phyloP scores from a whole-genome alignment of 1,140 invertebrate genomes.

The Aphelenchoides besseyi region DNA sequence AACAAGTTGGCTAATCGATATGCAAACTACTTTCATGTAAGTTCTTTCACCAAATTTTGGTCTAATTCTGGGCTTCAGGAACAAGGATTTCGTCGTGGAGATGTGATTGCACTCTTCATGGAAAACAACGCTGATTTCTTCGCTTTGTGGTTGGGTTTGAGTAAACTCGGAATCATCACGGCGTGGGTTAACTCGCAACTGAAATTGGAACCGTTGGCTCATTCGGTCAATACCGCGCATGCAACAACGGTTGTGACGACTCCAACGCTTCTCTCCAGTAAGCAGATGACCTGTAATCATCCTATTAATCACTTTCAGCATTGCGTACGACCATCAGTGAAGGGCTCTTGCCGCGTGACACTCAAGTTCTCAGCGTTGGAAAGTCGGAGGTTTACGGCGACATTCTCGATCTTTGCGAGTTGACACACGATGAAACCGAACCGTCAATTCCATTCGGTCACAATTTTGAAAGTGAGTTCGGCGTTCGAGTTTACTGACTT shows the following conservation, averaged over 20 bases:
- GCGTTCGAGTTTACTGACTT: background rate
- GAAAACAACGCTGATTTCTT: slow-evolving; percentile 67
- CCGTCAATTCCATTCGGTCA: slow-evolving; percentile 32
- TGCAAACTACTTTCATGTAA: slow-evolving; percentile 40
- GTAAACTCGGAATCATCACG: slow-evolving; percentile 74
- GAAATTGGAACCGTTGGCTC: slow-evolving; percentile 72
- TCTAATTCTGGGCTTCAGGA: slow-evolving; percentile 74
- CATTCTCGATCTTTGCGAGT: background rate
- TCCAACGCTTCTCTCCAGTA: slow-evolving; percentile 28
- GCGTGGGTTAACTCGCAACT: slow-evolving; percentile 86
- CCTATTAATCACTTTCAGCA: background rate
- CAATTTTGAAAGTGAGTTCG: slow-evolving; percentile 54
- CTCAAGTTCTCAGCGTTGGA: background rate
- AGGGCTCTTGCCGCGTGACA: slow-evolving; percentile 8
- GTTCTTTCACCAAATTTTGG: slow-evolving; percentile 41
- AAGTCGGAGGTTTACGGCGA: slow-evolving; percentile 1
- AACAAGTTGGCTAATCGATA: slow-evolving; percentile 43
- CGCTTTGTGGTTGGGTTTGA: slow-evolving; percentile 59
- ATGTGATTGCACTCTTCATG: slow-evolving; percentile 75
- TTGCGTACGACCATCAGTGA: slow-evolving; percentile 2
- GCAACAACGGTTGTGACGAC: slow-evolving; percentile 38
- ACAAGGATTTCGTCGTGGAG: background rate
- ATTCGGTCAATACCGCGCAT: slow-evolving; percentile 67
- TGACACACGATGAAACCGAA: slow-evolving; percentile 28
- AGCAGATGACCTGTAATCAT: slow-evolving; percentile 2